These are phyloP conservation scores for Streptopelia turtur DNA, from an alignment of 2,797 vertebrate genomes.

Conservation along the genomic window DNA sequence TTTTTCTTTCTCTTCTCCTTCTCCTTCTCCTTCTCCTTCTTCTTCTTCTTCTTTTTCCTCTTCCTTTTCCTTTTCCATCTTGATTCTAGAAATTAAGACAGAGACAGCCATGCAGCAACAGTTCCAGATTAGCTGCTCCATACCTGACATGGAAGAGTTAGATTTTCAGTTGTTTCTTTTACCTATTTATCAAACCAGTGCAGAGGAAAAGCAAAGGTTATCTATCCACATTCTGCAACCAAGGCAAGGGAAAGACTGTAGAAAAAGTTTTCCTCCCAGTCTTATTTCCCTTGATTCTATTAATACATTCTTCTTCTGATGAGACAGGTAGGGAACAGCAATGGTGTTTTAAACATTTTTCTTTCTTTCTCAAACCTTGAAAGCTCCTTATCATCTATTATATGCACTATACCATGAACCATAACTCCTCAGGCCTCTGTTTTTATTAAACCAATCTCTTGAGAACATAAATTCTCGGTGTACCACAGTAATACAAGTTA, in stretches of 20 bases:
- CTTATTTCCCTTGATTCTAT: background rate
- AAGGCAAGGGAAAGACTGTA: background rate
- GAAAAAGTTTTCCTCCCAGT: background rate
- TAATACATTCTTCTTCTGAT: background rate
- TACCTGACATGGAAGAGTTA: background rate
- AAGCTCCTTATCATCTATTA: background rate
- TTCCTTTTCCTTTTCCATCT: too few species aligned
- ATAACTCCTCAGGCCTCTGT: background rate
- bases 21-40: too few species aligned
- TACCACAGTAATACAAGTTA: background rate
- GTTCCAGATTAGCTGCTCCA: background rate
- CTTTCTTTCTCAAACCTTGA: background rate
- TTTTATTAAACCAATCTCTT: background rate
- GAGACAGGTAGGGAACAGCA: background rate
- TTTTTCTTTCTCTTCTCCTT: too few species aligned
- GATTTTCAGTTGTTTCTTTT: background rate
- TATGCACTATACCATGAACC: background rate
- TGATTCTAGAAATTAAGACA: background rate
- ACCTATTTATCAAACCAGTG: background rate
- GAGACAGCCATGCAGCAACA: fast-evolving
- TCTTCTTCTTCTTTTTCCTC: too few species aligned
- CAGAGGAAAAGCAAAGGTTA: background rate
- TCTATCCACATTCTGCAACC: background rate
- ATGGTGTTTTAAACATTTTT: background rate
- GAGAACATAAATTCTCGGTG: background rate